These are phyloP conservation scores for Morelia viridis DNA, from an alignment of 2,797 vertebrate genomes.

Conservation along the genomic window DNA sequence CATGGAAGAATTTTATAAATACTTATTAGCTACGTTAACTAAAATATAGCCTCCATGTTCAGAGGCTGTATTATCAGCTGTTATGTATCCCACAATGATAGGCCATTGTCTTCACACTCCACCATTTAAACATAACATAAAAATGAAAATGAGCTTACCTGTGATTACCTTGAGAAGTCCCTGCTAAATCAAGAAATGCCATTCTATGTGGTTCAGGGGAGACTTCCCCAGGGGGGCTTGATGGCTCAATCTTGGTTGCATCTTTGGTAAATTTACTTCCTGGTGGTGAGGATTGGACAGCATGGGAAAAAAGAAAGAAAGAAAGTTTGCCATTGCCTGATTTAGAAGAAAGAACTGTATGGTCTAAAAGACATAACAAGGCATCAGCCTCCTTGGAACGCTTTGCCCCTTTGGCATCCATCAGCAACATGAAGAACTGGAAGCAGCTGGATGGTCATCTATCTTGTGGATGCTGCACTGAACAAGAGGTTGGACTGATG, in stretches of 20 bases:
- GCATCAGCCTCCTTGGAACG: neutral
- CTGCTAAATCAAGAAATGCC: slow-evolving; percentile 62
- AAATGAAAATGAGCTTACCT: slow-evolving; percentile 41
- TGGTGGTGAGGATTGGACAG: slow-evolving; percentile 46
- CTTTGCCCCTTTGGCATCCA: neutral
- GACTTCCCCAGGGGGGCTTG: slow-evolving; percentile 69
- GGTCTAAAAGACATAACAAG: neutral
- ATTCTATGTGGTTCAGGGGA: slow-evolving; percentile 64
- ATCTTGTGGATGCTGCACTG: neutral
- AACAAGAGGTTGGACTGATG: neutral
- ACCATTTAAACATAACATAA: neutral
- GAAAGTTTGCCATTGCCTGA: neutral
- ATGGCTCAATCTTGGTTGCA: slow-evolving; percentile 74
- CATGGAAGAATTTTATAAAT: neutral
- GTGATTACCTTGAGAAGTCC: slow-evolving; percentile 59
- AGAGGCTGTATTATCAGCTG: neutral
- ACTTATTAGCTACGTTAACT: neutral
- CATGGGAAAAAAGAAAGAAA: neutral
- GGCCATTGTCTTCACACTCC: neutral
- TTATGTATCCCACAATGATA: neutral
- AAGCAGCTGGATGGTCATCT: neutral
- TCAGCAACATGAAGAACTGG: neutral
- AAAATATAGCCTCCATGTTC: neutral
- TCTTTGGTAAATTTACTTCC: slow-evolving; percentile 84
- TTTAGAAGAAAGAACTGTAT: neutral